Conservation (phyloP, 2,888 invertebrate genomes). For the Xylocampa areola region DNA sequence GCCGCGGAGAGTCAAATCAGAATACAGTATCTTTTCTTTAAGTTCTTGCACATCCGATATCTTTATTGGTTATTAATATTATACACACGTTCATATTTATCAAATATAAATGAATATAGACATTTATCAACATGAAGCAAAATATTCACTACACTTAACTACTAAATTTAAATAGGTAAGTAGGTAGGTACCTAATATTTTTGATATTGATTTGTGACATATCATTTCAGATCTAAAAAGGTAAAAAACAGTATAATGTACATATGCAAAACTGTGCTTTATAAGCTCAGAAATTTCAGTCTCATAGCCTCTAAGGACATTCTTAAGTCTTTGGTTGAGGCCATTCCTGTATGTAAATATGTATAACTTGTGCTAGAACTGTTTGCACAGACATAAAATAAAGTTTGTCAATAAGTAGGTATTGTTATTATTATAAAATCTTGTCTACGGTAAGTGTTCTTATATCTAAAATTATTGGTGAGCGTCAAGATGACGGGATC, state of each 20-base stretch:
- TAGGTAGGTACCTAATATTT: too few species aligned
- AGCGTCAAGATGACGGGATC: too few species aligned
- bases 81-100: too few species aligned
- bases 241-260: slow-evolving; percentile 1
- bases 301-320: slow-evolving; percentile 37
- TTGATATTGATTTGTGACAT: too few species aligned
- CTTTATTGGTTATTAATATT: too few species aligned
- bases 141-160: too few species aligned
- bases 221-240: slow-evolving; percentile 15
- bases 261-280: slow-evolving; percentile 28
- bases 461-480: slow-evolving; percentile 14
- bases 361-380: slow-evolving; percentile 15
- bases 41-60: too few species aligned
- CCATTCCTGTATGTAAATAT: slow-evolving; percentile 2
- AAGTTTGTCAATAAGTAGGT: not conserved
- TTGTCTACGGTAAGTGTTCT: slow-evolving; percentile 7
- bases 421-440: not conserved
- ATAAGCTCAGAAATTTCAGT: slow-evolving; percentile 36
- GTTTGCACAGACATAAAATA: slow-evolving; percentile 1
- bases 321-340: slow-evolving; percentile 7
- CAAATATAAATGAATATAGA: too few species aligned
- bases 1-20: too few species aligned
- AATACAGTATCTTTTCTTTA: too few species aligned
- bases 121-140: too few species aligned
- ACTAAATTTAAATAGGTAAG: too few species aligned